Conservation (phyloP, 1,140 invertebrate species). For the Brachionus asplanchnoidis region DNA sequence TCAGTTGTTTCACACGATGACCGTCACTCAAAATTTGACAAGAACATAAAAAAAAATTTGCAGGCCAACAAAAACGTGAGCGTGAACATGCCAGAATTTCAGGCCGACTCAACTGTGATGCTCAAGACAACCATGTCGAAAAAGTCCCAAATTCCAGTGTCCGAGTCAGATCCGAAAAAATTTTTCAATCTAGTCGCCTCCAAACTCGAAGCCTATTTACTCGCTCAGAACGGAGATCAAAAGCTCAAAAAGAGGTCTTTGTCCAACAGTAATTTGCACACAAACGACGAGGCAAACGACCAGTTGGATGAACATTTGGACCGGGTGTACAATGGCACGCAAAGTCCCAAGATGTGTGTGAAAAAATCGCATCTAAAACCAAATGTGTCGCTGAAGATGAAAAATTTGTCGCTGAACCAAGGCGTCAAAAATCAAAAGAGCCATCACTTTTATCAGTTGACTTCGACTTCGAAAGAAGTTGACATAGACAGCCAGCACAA, state of each 20-base stretch:
- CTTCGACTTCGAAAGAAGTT: slow-evolving; percentile 29
- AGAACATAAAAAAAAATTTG: slow-evolving; percentile 14
- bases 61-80: slow-evolving; percentile 2
- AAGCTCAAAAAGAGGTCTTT: neutral
- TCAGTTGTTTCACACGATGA: neutral
- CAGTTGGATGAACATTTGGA: slow-evolving; percentile 22
- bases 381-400: neutral
- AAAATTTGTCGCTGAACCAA: neutral
- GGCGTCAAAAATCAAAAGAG: neutral
- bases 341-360: slow-evolving; percentile 29
- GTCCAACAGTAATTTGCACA: slow-evolving; percentile 1
- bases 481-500: slow-evolving; percentile 38
- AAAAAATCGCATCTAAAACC: neutral
- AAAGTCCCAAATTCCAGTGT: neutral
- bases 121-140: neutral
- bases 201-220: neutral
- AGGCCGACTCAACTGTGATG: neutral
- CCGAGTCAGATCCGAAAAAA: slow-evolving; percentile 18
- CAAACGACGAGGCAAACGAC: neutral
- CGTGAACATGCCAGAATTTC: neutral
- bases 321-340: neutral
- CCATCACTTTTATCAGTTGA: slow-evolving; percentile 34
- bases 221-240: neutral
- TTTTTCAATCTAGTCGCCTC: neutral
- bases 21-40: neutral